Evolutionary conservation across 2,797 vertebrate genomes (phyloP).

Genomic region (Chiropotes sagulatus): DNA sequence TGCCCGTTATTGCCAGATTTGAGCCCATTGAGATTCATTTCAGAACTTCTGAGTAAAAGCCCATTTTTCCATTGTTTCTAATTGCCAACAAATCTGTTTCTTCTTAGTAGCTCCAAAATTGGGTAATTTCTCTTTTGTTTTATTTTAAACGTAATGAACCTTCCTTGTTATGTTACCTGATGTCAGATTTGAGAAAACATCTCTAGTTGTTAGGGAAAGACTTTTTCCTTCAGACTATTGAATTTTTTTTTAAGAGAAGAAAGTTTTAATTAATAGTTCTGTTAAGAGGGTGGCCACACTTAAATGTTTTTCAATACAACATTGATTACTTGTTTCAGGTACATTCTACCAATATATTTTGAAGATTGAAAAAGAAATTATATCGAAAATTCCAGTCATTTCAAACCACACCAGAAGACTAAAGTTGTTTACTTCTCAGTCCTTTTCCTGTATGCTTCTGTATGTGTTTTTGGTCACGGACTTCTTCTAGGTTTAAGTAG

Average conservation of each 20-base stretch:
- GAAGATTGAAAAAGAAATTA: constrained; percentile 9
- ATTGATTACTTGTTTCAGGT: not conserved
- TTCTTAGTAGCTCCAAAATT: not conserved
- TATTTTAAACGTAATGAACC: not conserved
- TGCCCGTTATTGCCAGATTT: not conserved
- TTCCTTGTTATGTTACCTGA: not conserved
- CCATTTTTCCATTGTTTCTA: not conserved
- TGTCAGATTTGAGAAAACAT: constrained; percentile 22
- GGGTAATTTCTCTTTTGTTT: not conserved
- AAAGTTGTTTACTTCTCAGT: not conserved
- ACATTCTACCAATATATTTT: constrained; percentile 9
- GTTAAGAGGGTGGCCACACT: not conserved
- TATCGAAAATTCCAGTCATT: not conserved
- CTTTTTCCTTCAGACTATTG: constrained; percentile 21
- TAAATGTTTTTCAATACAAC: constrained; percentile 2
- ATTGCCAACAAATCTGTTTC: not conserved
- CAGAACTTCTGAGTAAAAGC: not conserved
- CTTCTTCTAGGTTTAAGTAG: not conserved
- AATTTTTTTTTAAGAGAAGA: not conserved
- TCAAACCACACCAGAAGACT: not conserved
- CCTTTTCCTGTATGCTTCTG: not conserved
- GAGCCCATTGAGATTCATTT: not conserved
- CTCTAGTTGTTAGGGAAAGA: not conserved
- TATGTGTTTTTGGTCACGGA: not conserved
- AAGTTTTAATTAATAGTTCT: not conserved